Conservation (phyloP, 2,113 vertebrate genomes). For the Indicator maculatus region DNA sequence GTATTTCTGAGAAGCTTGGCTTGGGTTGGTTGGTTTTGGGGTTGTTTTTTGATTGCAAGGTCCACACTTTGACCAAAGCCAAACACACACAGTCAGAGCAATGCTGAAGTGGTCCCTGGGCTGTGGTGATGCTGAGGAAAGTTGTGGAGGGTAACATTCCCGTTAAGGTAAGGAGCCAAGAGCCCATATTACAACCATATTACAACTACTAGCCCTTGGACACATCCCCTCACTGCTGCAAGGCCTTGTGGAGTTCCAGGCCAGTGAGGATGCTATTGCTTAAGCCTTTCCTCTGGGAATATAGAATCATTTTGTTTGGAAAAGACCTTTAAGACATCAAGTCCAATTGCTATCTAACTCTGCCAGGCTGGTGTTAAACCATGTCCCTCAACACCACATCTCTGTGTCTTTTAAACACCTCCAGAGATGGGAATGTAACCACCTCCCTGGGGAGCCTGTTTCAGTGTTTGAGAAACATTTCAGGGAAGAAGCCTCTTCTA, state of each 20-base stretch:
- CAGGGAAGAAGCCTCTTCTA: too few relatives aligned
- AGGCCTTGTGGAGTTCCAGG: background rate
- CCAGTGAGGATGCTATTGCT: background rate
- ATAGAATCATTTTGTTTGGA: too few relatives aligned
- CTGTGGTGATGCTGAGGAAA: background rate
- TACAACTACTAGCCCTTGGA: background rate
- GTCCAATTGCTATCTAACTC: too few relatives aligned
- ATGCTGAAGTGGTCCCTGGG: background rate
- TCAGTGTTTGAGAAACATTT: too few relatives aligned
- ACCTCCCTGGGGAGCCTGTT: too few relatives aligned
- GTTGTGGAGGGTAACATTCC: accelerated
- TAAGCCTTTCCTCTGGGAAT: background rate
- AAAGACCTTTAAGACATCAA: too few relatives aligned
- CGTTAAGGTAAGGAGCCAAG: background rate
- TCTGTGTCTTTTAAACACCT: too few relatives aligned
- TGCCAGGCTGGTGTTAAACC: too few relatives aligned
- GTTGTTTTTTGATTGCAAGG: background rate
- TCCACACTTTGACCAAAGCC: background rate
- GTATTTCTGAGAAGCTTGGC: background rate
- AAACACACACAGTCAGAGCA: background rate
- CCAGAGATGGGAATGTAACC: too few relatives aligned
- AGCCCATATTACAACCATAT: accelerated
- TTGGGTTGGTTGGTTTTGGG: background rate
- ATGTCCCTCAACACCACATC: too few relatives aligned
- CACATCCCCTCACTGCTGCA: accelerated